Evolutionary conservation across 2,888 invertebrate species (phyloP).

Genomic region (Tortrix viridana): DNA sequence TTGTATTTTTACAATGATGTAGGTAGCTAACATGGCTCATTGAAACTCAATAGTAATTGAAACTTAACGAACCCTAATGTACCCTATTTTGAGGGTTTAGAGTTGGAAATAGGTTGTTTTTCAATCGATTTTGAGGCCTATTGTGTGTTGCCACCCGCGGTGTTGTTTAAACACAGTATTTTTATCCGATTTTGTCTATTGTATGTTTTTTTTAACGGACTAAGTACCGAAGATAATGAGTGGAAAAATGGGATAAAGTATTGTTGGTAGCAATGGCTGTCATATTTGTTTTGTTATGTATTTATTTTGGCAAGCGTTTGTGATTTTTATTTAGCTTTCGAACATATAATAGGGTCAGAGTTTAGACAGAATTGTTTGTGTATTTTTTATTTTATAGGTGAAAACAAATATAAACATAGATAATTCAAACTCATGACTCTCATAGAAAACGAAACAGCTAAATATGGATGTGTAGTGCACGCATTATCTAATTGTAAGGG

Average conservation of each 20-base stretch:
- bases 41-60: conserved; percentile 34
- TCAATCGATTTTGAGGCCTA: conserved; percentile 35
- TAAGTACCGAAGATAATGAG: conserved; percentile 65
- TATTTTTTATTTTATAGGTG: background rate
- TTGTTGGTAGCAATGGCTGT: conserved; percentile 46
- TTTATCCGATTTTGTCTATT: conserved; percentile 48
- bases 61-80: conserved; percentile 1
- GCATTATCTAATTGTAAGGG: too few species aligned
- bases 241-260: conserved; percentile 64
- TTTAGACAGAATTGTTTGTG: background rate
- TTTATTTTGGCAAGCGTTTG: conserved; percentile 19
- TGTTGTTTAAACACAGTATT: conserved; percentile 58
- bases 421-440: too few species aligned
- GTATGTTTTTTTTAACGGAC: conserved; percentile 54
- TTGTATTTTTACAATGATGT: conserved; percentile 33
- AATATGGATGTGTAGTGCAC: too few species aligned
- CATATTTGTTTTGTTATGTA: conserved; percentile 46
- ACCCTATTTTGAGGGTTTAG: conserved; percentile 35
- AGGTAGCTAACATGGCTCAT: conserved; percentile 40
- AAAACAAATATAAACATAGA: too few species aligned
- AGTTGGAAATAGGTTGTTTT: conserved; percentile 43
- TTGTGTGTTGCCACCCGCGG: conserved; percentile 59
- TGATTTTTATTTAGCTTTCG: conserved; percentile 16
- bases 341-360: conserved; percentile 7
- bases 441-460: too few species aligned